Percentiles rank a stretch among this genome's conserved stretches.
These are phyloP conservation scores for Ormia ochracea DNA, from an alignment of 2,888 invertebrate genomes.

Conservation along the genomic window DNA sequence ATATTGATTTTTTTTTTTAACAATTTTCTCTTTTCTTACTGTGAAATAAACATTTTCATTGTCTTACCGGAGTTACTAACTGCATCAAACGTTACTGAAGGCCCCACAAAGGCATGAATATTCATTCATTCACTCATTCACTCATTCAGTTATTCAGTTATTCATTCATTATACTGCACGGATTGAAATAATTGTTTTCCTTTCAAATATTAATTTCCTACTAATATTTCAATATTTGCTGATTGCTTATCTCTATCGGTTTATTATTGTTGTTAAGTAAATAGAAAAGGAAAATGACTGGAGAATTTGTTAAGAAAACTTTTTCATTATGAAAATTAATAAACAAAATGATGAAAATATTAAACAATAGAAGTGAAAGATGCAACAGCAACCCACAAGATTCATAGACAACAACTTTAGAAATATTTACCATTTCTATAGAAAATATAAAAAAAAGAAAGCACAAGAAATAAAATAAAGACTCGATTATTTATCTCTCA, in stretches of 20 bases:
- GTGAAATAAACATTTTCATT: constrained; percentile 3
- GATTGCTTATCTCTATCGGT: constrained; percentile 50
- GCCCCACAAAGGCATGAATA: background rate
- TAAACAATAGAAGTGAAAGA: constrained; percentile 61
- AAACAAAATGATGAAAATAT: constrained; percentile 63
- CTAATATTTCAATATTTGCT: constrained; percentile 61
- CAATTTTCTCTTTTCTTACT: background rate
- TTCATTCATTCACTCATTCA: background rate
- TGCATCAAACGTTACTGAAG: background rate
- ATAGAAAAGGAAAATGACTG: background rate
- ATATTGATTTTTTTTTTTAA: background rate
- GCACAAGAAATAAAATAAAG: constrained; percentile 11
- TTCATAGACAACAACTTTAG: constrained; percentile 24
- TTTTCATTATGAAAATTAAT: constrained; percentile 72
- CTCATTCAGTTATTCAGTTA: too few species aligned
- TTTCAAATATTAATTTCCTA: constrained; percentile 51
- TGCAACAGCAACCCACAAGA: constrained; percentile 13
- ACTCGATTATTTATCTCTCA: constrained; percentile 28
- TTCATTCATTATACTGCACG: background rate
- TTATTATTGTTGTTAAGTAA: constrained; percentile 37
- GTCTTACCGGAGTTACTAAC: background rate
- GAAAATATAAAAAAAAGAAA: background rate
- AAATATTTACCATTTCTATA: constrained; percentile 18
- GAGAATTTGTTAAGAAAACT: constrained; percentile 60
- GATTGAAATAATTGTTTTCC: constrained; percentile 39